A percentile compares a stretch with the other conserved stretches of the same genome.
phyloP scores from a whole-genome alignment of 2,888 invertebrate species.

The Doris montereyensis region DNA sequence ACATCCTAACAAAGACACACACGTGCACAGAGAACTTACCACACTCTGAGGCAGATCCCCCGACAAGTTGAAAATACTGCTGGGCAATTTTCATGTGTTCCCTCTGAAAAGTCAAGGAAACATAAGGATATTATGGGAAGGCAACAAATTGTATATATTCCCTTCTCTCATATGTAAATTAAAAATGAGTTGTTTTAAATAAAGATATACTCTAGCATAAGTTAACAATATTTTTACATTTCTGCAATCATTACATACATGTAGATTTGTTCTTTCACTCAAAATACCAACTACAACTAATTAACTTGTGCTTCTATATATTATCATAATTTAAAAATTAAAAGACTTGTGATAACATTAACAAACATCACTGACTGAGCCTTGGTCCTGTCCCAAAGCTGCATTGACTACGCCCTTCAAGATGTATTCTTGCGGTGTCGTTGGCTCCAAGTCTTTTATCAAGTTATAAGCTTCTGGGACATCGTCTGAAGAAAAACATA shows the following conservation, averaged over 20 bases:
- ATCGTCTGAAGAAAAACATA: constrained; percentile 81
- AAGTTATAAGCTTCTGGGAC: constrained; percentile 89
- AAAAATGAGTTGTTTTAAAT: too few species aligned
- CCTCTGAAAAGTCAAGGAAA: too few species aligned
- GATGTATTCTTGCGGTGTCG: constrained; percentile 95
- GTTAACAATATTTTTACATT: not conserved
- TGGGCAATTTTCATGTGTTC: constrained; percentile 96
- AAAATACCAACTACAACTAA: not conserved
- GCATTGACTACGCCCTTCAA: constrained; percentile 97
- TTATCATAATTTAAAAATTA: not conserved
- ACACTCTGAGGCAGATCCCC: constrained; percentile 95
- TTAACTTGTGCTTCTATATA: not conserved
- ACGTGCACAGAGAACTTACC: constrained; percentile 71
- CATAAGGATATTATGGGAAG: too few species aligned
- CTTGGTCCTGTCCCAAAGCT: constrained; percentile 90
- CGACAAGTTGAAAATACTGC: constrained; percentile 96
- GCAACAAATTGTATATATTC: too few species aligned
- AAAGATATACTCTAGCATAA: too few species aligned
- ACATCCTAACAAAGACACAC: too few species aligned
- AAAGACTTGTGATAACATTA: not conserved
- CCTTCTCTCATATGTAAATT: too few species aligned
- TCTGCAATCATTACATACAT: not conserved
- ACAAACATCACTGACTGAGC: constrained; percentile 80
- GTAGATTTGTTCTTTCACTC: not conserved
- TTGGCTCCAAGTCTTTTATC: constrained; percentile 92